These are phyloP conservation scores for Bryconaethiops microstoma DNA, from an alignment of 2,797 vertebrate species.

Conservation along the genomic window DNA sequence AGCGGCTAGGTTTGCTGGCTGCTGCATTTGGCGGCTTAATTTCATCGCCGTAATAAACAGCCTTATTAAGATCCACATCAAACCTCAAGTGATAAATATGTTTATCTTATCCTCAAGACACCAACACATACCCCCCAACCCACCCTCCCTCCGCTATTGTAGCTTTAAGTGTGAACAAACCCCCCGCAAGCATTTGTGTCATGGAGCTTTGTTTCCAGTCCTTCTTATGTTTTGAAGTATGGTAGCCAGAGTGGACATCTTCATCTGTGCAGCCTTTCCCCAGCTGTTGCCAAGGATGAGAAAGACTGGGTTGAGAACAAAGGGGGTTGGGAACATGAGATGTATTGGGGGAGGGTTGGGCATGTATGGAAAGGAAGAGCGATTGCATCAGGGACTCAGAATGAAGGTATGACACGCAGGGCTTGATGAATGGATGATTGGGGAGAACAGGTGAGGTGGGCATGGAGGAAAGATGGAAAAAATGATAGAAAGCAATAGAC, in stretches of 20 bases:
- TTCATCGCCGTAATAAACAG: slow-evolving; percentile 43
- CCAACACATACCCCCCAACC: not conserved
- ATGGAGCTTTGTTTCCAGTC: slow-evolving; percentile 33
- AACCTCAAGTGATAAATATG: slow-evolving; percentile 36
- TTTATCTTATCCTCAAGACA: slow-evolving; percentile 39
- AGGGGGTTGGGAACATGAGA: slow-evolving; percentile 2
- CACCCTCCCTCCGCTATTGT: not conserved
- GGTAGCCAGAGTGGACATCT: slow-evolving; percentile 28
- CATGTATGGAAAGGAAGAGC: slow-evolving; percentile 43
- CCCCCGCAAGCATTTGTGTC: slow-evolving; percentile 32
- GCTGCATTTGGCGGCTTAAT: slow-evolving; percentile 41
- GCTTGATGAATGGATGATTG: slow-evolving; percentile 54
- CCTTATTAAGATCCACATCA: slow-evolving; percentile 46
- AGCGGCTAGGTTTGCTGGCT: slow-evolving; percentile 23
- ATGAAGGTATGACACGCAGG: slow-evolving; percentile 45
- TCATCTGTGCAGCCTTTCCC: slow-evolving; percentile 30
- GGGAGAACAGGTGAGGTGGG: slow-evolving; percentile 31
- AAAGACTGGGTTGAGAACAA: slow-evolving; percentile 40
- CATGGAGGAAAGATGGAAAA: slow-evolving; percentile 39
- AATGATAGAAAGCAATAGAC: slow-evolving; percentile 46
- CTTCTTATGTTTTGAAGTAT: slow-evolving; percentile 23
- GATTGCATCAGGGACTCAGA: slow-evolving; percentile 48
- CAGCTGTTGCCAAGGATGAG: slow-evolving; percentile 48
- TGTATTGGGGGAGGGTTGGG: not conserved
- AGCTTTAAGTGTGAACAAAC: slow-evolving; percentile 17